Evolutionary conservation across 2,113 vertebrate genomes (phyloP).

Genomic region (Muntiacus reevesi): DNA sequence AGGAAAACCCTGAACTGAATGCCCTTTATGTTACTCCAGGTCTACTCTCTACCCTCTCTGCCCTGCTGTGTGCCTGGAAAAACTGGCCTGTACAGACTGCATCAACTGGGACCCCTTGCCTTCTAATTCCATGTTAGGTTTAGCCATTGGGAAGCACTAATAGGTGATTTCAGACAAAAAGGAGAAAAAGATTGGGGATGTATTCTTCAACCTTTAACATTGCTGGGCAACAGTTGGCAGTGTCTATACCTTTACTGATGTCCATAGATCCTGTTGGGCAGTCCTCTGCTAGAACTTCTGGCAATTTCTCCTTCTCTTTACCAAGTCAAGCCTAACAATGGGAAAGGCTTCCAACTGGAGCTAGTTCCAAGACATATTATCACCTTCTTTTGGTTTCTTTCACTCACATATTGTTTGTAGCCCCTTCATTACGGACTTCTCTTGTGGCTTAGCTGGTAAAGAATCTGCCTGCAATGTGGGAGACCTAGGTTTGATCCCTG

Average conservation of each 20-base stretch:
- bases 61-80: neutral
- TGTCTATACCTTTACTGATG: neutral
- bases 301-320: neutral
- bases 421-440: neutral
- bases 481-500: neutral
- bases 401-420: neutral
- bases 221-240: neutral
- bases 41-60: neutral
- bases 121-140: neutral
- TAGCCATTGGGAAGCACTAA: neutral
- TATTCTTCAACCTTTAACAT: too few relatives aligned
- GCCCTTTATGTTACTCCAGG: neutral
- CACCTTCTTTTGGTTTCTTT: neutral
- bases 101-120: neutral
- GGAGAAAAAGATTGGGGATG: neutral
- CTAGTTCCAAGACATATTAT: neutral
- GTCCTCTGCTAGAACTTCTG: neutral
- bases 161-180: neutral
- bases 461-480: rapidly evolving
- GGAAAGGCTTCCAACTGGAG: neutral
- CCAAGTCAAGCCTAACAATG: neutral
- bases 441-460: neutral
- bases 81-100: neutral
- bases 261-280: rapidly evolving
- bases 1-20: neutral